Evolutionary conservation across 2,797 vertebrate species (phyloP), one percentile per base, ranked within the genome.

Genomic region (Rhinatrema bivittatum): DNA sequence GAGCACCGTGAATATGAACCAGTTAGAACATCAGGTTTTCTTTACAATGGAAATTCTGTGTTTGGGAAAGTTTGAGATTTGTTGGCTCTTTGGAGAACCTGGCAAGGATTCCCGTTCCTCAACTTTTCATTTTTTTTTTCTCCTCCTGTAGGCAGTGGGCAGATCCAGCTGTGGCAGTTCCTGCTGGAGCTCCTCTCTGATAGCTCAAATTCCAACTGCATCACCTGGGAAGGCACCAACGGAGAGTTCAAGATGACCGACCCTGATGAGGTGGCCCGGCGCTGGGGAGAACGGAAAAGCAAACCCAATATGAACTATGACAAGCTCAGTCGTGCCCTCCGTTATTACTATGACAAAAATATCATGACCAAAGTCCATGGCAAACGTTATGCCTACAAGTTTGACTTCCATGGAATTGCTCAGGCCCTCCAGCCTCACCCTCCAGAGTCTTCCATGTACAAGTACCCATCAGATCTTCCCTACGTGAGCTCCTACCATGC

Each of bases 301-400:
- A 92, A 92, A 21, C 89, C 89, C 60, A 90, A 92, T 62, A 91
- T 92, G 89, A 92, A 92, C 85, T 92, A 92, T 6, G 89, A 92
- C 54, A 92, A 92, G 58, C 84, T 92, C 44, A 92, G 89, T 61
- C 87, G 89, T 1, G 89, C 89, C 2, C 78, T 92, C 26, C 89
- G 89, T 53, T 92, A 92, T 72, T 92, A 92, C 63, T 92, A 92
- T 1, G 89, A 92, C 68, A 92, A 92, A 65, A 92, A 91, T 71
- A 92, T 92, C 79, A 92, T 92, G 89, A 92, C 89, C 74, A 92
- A 92, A 39, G 89, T 92, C 42, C 89, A 92, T 1, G 89, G 89
- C 43, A 92, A 92, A 62, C 85, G 89, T 50, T 91, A 92, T 0
- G 89, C 89, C 55, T 91, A 92, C 75, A 92, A 92, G 54, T 92